Base-by-base conservation (phyloP, 1,140 invertebrate species). In the Pogonus chalceus region DNA sequence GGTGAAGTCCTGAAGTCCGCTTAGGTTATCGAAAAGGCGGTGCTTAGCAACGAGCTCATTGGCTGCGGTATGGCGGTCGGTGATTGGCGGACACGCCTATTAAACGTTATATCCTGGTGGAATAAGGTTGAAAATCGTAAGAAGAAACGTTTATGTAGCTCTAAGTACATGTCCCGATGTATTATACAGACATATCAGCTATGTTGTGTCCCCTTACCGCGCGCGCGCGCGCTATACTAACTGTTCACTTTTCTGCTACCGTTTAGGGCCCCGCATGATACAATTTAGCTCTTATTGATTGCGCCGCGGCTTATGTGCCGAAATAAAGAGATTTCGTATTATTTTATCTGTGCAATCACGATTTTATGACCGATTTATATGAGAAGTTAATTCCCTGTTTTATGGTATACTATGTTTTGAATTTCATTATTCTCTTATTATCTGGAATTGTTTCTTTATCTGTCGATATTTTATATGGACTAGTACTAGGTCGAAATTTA, bases 151-250 rank as follows among this genome's bases (percentile, higher is more conserved):
- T 69, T 68, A 69, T 67, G 55, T 56, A 56, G 37, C 62, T 55
- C 57, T 66, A 58, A 68, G 62, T 68, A 65, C 54, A 62, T 68
- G 66, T 68, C 66, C 56, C 58, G 56, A 56, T 56, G 55, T 58
- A 66, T 68, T 68, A 68, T 58, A 54, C 56, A 56, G 57, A 62
- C 62, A 56, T 62, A 64, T 57, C 55, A 60, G 23, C 60, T 51
- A 59, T 60, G 3, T 55, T 51, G 49, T 51, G 51, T 53, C 53
- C 49, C 35, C 56, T 21, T 18, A 24, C 24, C 39, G 39, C 51
- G 46, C 52, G 51, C 18, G 14, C 49, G 46, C 49, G 24, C 14
- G 49, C 49, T 7, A n/a, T n/a, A n/a, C 56, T 21, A 14, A 24
- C 24, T 35, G 39, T 47, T 35, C 52, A 52, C 18, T 12, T 51